Base-by-base conservation (phyloP, 2,888 invertebrate genomes). In the Mythimna lalbum region DNA sequence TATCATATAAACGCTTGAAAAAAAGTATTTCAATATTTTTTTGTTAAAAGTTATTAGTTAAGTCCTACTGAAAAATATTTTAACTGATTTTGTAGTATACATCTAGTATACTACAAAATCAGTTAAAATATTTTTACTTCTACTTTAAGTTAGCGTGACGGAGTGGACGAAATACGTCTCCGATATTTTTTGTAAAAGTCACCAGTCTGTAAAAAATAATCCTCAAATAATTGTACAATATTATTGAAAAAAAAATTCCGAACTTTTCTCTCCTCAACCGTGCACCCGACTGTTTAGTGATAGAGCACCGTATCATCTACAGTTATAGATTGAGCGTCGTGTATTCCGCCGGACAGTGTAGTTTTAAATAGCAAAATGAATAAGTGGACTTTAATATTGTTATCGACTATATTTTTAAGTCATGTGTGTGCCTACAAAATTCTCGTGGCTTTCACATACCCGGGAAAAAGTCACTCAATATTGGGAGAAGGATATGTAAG, bases 401-500 rank as follows among this genome's bases (percentile, higher is more conserved):
- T 82, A 39, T 64, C 21, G 6, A n/a, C 33, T 63, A 21, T 84
- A 57, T 57, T 63, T 76, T 21, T 84, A 33, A 76, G 61, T 23
- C 50, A 77, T 84, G 80, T 75, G 21, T 69, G 62, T 55, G 80
- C 82, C 9, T 88, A 84, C 49, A 90, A 87, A 74, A 82, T 90
- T 31, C 78, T 91, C 10, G 82, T 89, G 21, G 84, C 87, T 21
- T 90, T 90, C 21, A 88, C 91, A 0, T 76, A 86, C 39, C 87
- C 89, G 0, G 85, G 84, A 0, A 86, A 77, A 66, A 90, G 90
- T 65, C 90, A 90, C 53, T 71, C 77, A 0, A 90, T 86, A 49
- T 76, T 91, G 36, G 90, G 86, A 19, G 79, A 86, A 23, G 90
- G 88, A n/a, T 86, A 82, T 49, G 88, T 89, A 4, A 83, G 78